Evolutionary conservation across 2,797 vertebrate species (phyloP).

Genomic region (Sebastes elongatus): DNA sequence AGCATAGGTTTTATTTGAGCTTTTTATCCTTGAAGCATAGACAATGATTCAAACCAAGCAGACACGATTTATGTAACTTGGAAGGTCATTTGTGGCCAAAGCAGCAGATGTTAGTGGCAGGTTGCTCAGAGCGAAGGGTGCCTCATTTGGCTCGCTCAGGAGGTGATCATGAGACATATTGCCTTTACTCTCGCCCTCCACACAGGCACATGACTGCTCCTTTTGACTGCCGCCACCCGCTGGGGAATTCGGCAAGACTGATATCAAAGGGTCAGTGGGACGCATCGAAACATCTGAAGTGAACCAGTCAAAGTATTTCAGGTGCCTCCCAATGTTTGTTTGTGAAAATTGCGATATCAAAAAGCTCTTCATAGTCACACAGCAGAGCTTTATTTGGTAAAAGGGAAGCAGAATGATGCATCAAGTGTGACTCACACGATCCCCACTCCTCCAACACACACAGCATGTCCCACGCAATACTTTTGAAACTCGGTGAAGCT

Average conservation of each 20-base stretch:
- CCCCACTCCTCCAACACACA: not conserved
- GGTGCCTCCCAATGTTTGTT: not conserved
- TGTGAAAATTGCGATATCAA: not conserved
- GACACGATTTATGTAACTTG: conserved; percentile 15
- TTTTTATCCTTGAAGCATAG: not conserved
- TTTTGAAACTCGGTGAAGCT: not conserved
- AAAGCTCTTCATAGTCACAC: not conserved
- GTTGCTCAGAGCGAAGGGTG: conserved; percentile 72
- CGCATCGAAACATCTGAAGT: conserved; percentile 2
- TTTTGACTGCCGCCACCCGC: not conserved
- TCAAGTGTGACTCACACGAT: conserved; percentile 31
- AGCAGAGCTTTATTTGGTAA: conserved; percentile 15
- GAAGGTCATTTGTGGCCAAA: conserved; percentile 59
- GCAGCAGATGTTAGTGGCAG: conserved; percentile 80
- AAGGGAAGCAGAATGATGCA: conserved; percentile 16
- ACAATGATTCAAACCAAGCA: conserved; percentile 7
- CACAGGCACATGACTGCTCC: conserved; percentile 45
- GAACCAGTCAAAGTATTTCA: not conserved
- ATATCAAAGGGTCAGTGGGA: conserved; percentile 42
- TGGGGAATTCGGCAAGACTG: conserved; percentile 29
- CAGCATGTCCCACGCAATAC: not conserved
- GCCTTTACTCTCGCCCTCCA: conserved; percentile 60
- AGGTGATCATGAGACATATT: conserved; percentile 75
- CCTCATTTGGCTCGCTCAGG: conserved; percentile 74
- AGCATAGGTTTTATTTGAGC: not conserved